Evolutionary conservation across 2,113 vertebrate genomes (phyloP), one percentile per base, ranked within the genome.

Genomic region (Cyphomyrus plagiostoma): DNA sequence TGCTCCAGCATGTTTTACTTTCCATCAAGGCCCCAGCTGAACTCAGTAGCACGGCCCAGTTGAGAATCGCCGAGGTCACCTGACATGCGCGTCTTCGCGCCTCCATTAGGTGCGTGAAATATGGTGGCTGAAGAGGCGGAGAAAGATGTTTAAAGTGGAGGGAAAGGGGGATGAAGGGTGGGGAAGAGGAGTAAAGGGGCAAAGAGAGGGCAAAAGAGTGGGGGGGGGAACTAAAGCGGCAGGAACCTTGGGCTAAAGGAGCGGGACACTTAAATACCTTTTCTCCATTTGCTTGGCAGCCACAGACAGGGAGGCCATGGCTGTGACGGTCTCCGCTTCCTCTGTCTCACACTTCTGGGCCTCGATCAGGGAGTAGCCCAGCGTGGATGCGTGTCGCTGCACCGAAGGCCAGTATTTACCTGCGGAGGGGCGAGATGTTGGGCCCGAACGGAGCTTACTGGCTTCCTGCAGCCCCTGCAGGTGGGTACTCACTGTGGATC

Each of bases 381-480:
- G 94, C 0, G 97, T 97, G 88, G 98, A 96, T 89, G 96, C 92
- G 0, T 93, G 95, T 23, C 97, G 96, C 89, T 97, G 97, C 70
- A 99, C 96, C 10, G 97, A 98, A 90, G 96, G 95, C 98, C 98
- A 99, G 91, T 98, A 98, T 92, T 98, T 97, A 96, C 97, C 98
- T 99, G 92, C 8, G 52, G 66, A 88, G 26, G 26, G 19, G 17
- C 15, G 5, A 84, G 19, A 42, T 84, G 82, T 84, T 84, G 39
- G 45, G 21, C 39, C 45, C 7, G 17, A 11, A 35, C 7, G n/a
- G 7, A 87, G 83, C 5, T 46, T 6, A 4, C 6, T 9, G 21
- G 10, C 13, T 11, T 3, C 21, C 17, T 10, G 11, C 19, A n/a
- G 45, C 13, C 17, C 39, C 6, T 88, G 30, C 17, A 49, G 42